These are phyloP conservation scores for Sorex maritimensis DNA, from an alignment of 2,797 vertebrate species.

Conservation along the genomic window DNA sequence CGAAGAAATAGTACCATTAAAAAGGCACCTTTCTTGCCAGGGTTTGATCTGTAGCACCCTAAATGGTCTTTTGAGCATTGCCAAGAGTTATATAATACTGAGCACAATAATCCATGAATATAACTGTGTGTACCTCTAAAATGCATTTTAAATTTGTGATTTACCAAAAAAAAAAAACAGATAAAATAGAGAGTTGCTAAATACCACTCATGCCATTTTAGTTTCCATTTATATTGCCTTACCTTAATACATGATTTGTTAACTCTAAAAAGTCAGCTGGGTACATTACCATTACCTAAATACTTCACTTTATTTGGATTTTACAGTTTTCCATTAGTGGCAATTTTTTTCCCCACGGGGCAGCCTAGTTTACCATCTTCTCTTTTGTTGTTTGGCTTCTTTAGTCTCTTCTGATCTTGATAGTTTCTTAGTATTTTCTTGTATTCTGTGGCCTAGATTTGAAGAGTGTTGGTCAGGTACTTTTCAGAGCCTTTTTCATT, in stretches of 20 bases:
- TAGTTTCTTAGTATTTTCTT: neutral
- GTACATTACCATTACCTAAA: constrained; percentile 4
- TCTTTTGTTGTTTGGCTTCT: neutral
- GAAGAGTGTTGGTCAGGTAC: neutral
- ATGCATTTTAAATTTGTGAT: constrained; percentile 48
- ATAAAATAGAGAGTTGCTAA: neutral
- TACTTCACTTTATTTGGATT: constrained; percentile 54
- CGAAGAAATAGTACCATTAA: too few species aligned
- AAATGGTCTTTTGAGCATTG: too few species aligned
- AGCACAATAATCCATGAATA: too few species aligned
- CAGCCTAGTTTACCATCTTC: neutral
- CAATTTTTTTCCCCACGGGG: neutral
- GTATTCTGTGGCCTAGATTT: neutral
- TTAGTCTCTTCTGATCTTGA: neutral
- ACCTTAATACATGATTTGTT: neutral
- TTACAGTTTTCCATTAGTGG: neutral
- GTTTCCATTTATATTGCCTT: neutral
- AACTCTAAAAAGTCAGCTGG: neutral
- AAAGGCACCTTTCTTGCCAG: too few species aligned
- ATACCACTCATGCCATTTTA: neutral
- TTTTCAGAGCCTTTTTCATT: neutral
- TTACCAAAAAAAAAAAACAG: neutral
- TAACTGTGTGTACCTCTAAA: too few species aligned
- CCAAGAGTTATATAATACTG: too few species aligned
- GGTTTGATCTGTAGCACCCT: too few species aligned